Conservation (phyloP, 2,797 vertebrate genomes). For the Notolabrus celidotus region DNA sequence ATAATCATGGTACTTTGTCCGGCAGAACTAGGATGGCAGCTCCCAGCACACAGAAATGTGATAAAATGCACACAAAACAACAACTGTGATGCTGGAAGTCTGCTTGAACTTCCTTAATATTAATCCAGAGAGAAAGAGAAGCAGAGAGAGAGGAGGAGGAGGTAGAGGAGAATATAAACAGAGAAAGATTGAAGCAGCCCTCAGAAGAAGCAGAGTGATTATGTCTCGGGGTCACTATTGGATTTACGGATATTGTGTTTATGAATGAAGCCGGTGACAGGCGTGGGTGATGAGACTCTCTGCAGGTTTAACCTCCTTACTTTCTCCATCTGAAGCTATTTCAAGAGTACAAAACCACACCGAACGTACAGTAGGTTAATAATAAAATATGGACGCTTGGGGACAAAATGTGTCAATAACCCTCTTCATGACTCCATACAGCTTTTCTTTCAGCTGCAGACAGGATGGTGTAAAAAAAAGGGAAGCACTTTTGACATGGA, state of each 20-base stretch:
- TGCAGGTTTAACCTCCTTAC: constrained; percentile 63
- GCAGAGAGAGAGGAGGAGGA: not conserved
- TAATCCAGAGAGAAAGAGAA: constrained; percentile 28
- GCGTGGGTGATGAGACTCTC: constrained; percentile 56
- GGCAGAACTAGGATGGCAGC: constrained; percentile 17
- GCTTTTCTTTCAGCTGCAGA: constrained; percentile 19
- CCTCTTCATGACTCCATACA: not conserved
- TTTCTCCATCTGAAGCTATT: constrained; percentile 56
- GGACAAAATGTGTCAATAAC: constrained; percentile 30
- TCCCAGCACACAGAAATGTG: constrained; percentile 25
- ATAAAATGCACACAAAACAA: constrained; percentile 42
- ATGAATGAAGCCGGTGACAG: constrained; percentile 70
- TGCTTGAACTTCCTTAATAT: constrained; percentile 48
- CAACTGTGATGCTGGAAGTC: constrained; percentile 29
- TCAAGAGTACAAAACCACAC: constrained; percentile 37
- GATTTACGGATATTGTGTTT: constrained; percentile 73
- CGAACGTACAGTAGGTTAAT: constrained; percentile 30
- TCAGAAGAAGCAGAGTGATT: constrained; percentile 46
- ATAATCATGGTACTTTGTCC: constrained; percentile 44
- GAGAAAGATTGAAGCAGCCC: constrained; percentile 21
- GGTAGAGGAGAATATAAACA: not conserved
- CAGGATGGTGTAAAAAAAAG: constrained; percentile 10
- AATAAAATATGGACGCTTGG: constrained; percentile 24
- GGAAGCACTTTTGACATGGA: constrained; percentile 36
- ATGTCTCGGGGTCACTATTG: constrained; percentile 66